Conservation (phyloP, 2,888 invertebrate genomes). For the Drosophila buzzatii region DNA sequence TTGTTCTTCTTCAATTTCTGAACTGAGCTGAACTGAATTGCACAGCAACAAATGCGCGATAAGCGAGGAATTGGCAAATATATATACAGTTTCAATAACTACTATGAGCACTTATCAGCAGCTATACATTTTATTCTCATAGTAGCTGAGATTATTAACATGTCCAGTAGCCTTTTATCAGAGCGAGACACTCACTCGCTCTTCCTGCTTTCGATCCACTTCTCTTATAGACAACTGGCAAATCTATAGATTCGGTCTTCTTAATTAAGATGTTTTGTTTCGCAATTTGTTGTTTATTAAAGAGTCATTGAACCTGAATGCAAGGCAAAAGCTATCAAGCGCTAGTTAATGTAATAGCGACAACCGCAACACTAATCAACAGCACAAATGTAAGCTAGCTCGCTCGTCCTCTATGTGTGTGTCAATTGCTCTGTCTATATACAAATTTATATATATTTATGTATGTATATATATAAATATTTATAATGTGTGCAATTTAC, state of each 20-base stretch:
- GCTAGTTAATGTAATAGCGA: slow-evolving; percentile 36
- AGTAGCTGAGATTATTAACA: too few relatives aligned
- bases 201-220: too few relatives aligned
- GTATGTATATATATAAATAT: background rate
- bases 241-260: background rate
- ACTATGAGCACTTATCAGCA: too few relatives aligned
- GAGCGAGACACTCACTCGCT: too few relatives aligned
- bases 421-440: slow-evolving; percentile 4
- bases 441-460: background rate
- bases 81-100: too few relatives aligned
- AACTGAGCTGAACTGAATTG: too few relatives aligned
- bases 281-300: background rate
- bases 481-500: background rate
- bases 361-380: slow-evolving; percentile 20
- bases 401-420: background rate
- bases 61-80: too few relatives aligned
- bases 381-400: slow-evolving; percentile 20
- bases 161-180: too few relatives aligned
- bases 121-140: too few relatives aligned
- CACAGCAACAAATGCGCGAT: too few relatives aligned
- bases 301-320: slow-evolving; percentile 59
- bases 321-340: slow-evolving; percentile 41
- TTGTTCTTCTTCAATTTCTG: slow-evolving; percentile 20
- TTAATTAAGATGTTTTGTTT: slow-evolving; percentile 1
- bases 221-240: background rate